Evolutionary conservation across 2,888 invertebrate genomes (phyloP), one percentile per base, ranked within the genome.

Genomic region (Andrena dorsata): DNA sequence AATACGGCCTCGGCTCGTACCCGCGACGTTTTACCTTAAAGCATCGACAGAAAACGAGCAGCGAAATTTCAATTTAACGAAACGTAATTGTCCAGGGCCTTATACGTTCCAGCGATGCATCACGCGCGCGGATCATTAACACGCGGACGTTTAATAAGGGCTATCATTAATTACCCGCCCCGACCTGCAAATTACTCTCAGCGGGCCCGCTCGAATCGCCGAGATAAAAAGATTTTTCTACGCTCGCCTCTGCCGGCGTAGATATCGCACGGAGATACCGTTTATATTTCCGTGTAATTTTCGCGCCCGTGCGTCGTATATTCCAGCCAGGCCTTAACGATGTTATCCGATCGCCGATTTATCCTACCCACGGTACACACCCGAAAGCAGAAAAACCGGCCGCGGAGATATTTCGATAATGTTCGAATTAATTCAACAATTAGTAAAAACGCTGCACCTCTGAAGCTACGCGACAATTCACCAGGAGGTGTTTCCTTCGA

Each of bases 61-160:
- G 83, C 87, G 84, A 89, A 89, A 89, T 91, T 92, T 92, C 90
- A 92, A 92, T 92, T 92, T 86, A 88, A 88, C 88, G 86, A 84
- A 88, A 82, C 86, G 85, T 88, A 89, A 91, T 92, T 82, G 85
- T 84, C 82, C 85, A 70, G 68, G 69, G 65, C 80, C 87, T 76
- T 84, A 84, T 86, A 84, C 88, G 88, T 88, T 85, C 68, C 49
- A 60, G 76, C 86, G 84, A 83, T 85, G 86, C 81, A 87, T 89
- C 89, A 84, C 86, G 73, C 68, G 65, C 79, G 80, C 78, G 84
- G 90, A 91, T 90, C 85, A 81, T 86, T 86, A 92, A 85, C 90
- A 86, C 80, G 85, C 79, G 88, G 88, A 91, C 91, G 88, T 91
- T 91, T 90, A 89, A 91, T 92, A 91, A 92, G 87, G 86, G 85